Conservation (phyloP, 2,888 invertebrate species). For the Scelioninae gen. 1 region DNA sequence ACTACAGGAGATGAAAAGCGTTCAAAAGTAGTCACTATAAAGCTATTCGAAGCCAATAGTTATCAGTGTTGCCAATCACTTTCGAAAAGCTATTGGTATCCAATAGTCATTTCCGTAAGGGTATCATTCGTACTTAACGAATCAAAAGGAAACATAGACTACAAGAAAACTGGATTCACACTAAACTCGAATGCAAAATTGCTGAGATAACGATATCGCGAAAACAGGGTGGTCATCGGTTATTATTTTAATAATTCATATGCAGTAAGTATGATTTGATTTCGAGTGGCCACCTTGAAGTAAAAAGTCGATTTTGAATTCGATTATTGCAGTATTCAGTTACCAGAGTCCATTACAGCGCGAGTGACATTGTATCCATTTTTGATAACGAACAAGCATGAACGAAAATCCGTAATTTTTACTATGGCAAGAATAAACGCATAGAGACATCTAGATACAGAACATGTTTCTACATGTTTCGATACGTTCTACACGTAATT, state of each 20-base stretch:
- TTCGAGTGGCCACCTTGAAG: conserved; percentile 9
- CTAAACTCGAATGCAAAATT: conserved; percentile 29
- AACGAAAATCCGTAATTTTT: not conserved
- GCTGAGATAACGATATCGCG: not conserved
- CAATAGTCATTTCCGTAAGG: conserved; percentile 53
- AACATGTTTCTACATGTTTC: too few species aligned
- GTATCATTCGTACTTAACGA: conserved; percentile 23
- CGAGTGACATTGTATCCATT: conserved; percentile 1
- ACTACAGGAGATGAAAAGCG: conserved; percentile 31
- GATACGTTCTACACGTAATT: too few species aligned
- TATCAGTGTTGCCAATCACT: conserved; percentile 18
- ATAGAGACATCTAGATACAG: too few species aligned
- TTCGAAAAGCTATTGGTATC: conserved; percentile 42
- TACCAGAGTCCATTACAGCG: conserved; percentile 24
- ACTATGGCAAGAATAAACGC: too few species aligned
- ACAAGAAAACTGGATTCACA: conserved; percentile 13
- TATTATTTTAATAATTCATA: not conserved
- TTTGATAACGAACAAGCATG: conserved; percentile 1
- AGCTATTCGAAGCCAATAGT: conserved; percentile 51
- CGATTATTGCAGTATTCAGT: conserved; percentile 6
- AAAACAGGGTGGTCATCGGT: conserved; percentile 12
- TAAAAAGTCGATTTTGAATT: conserved; percentile 1
- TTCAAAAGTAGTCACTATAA: conserved; percentile 36
- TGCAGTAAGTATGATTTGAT: conserved; percentile 10
- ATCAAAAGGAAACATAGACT: too few species aligned